phyloP scores from a whole-genome alignment of 2,797 vertebrate genomes.

The Borostomias antarcticus region DNA sequence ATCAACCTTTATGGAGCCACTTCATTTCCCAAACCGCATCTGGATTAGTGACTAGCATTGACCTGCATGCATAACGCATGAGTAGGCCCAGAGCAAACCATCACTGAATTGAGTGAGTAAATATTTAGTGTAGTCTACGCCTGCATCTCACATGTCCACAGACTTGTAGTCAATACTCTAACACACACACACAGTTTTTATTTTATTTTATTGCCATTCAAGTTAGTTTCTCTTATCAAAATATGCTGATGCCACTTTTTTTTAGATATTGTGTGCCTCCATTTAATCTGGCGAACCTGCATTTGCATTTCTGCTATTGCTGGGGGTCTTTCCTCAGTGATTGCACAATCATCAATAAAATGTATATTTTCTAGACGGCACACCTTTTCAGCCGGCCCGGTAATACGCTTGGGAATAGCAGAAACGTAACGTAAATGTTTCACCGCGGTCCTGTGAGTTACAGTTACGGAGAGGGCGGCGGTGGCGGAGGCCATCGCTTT shows the following conservation, averaged over 20 bases:
- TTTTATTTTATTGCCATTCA: conserved; percentile 9
- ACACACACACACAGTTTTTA: neutral
- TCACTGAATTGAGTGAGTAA: conserved; percentile 7
- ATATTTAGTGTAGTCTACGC: conserved; percentile 13
- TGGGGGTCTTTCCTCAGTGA: neutral
- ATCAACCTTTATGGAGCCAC: conserved; percentile 54
- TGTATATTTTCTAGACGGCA: neutral
- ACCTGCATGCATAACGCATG: conserved; percentile 27
- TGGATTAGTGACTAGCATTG: conserved; percentile 41
- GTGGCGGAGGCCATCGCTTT: conserved; percentile 42
- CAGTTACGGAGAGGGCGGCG: conserved; percentile 19
- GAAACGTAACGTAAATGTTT: conserved; percentile 34
- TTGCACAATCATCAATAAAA: neutral
- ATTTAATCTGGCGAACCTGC: conserved; percentile 15
- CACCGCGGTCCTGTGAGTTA: conserved; percentile 45
- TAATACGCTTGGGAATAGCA: conserved; percentile 11
- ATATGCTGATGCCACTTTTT: neutral
- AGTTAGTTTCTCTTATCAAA: neutral
- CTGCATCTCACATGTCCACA: neutral
- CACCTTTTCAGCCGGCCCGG: conserved; percentile 19
- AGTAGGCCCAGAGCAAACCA: conserved; percentile 9
- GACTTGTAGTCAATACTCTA: neutral
- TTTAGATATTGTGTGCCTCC: conserved; percentile 5
- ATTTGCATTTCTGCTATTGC: neutral
- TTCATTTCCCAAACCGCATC: conserved; percentile 47